Conservation (phyloP, 2,797 vertebrate genomes). For the Mionectes olivaceus region DNA sequence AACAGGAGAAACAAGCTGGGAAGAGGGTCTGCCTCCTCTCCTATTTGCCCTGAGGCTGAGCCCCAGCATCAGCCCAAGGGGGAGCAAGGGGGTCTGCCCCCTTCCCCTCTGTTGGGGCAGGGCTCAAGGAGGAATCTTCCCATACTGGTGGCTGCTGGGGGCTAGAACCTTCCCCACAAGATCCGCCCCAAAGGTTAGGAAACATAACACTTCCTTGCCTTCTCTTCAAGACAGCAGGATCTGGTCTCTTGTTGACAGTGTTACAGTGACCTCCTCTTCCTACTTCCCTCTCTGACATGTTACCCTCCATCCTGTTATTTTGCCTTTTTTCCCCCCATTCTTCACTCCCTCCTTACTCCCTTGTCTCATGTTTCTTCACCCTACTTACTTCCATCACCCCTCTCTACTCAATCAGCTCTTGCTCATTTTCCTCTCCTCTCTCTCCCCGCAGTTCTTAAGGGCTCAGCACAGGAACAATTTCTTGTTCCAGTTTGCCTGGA, state of each 20-base stretch:
- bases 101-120: not conserved
- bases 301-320: not conserved
- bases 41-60: fast-evolving
- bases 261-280: not conserved
- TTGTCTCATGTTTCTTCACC: not conserved
- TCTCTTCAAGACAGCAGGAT: not conserved
- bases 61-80: not conserved
- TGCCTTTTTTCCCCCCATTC: not conserved
- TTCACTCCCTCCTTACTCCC: not conserved
- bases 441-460: not conserved
- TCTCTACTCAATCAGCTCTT: not conserved
- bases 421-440: not conserved
- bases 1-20: not conserved
- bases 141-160: not conserved
- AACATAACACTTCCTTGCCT: not conserved
- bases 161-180: fast-evolving
- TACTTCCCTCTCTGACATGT: not conserved
- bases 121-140: not conserved
- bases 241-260: not conserved
- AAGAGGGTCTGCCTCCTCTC: not conserved
- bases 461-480: not conserved
- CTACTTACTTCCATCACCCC: not conserved
- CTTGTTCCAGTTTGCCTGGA: not conserved
- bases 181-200: not conserved
- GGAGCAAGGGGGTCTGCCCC: not conserved